A percentile compares a stretch with the other conserved stretches of the same genome.
phyloP scores from a whole-genome alignment of 92 coral and sea anemone species.

The Zoanthus sociatus region DNA sequence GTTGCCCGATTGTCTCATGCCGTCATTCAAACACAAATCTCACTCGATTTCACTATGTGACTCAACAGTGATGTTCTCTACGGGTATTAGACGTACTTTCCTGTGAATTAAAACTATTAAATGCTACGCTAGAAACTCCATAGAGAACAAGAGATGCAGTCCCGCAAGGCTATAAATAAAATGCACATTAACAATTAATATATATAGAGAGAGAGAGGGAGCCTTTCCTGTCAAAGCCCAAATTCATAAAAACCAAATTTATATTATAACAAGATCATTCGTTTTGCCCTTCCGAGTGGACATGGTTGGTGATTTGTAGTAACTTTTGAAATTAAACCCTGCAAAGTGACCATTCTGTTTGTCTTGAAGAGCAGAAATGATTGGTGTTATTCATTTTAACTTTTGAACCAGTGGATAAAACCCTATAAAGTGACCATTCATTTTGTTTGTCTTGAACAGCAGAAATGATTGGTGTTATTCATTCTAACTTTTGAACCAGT shows the following conservation, averaged over 20 bases:
- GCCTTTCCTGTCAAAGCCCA: too few species aligned
- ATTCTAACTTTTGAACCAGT: too few species aligned
- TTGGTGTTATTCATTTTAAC: background rate
- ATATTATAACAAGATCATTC: too few species aligned
- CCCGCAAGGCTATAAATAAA: background rate
- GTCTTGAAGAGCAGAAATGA: background rate
- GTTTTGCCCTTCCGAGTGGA: too few species aligned
- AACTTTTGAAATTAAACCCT: too few species aligned
- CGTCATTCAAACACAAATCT: background rate
- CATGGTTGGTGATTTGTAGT: too few species aligned
- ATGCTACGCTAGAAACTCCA: background rate
- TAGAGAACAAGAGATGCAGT: background rate
- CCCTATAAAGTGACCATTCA: background rate
- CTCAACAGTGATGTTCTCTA: background rate
- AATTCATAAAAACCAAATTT: too few species aligned
- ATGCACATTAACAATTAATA: too few species aligned
- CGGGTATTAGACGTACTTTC: background rate
- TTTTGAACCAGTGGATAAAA: background rate
- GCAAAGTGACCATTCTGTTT: too few species aligned
- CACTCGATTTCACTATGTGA: background rate
- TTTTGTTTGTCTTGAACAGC: too few species aligned
- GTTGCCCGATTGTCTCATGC: background rate
- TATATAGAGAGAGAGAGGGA: too few species aligned
- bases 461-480: too few species aligned
- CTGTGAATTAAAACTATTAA: background rate